Evolutionary conservation across 2,888 invertebrate genomes (phyloP).

Genomic region (Arrhopalites spinosus): DNA sequence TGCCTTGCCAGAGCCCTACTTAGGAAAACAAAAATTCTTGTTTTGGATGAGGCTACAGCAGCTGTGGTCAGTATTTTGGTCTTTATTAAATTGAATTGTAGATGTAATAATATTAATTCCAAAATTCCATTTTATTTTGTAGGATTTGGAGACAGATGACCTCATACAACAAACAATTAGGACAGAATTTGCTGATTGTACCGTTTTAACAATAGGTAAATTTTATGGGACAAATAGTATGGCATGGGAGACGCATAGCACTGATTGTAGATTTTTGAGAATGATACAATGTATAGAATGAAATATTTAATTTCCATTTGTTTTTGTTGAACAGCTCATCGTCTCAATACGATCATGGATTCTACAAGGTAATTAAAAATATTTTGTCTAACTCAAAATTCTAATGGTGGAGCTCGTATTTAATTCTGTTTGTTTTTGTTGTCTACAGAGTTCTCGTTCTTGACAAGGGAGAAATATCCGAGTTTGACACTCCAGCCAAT

Average conservation of each 20-base stretch:
- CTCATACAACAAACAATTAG: constrained; percentile 80
- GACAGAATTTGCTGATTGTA: constrained; percentile 82
- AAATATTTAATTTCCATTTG: too few relatives aligned
- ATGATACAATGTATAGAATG: too few relatives aligned
- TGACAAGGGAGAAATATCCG: constrained; percentile 60
- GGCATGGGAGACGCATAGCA: background rate
- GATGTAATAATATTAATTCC: too few relatives aligned
- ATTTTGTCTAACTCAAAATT: background rate
- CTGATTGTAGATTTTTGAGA: too few relatives aligned
- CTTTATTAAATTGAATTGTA: background rate
- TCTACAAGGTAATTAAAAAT: constrained; percentile 67
- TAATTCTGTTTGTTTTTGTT: background rate
- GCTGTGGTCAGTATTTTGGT: constrained; percentile 66
- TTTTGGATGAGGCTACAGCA: constrained; percentile 70
- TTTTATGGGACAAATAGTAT: too few relatives aligned
- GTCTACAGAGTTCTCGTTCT: constrained; percentile 59
- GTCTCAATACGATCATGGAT: constrained; percentile 90
- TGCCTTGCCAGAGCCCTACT: constrained; percentile 53
- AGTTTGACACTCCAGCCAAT: constrained; percentile 60
- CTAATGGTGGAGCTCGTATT: background rate
- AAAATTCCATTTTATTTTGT: background rate
- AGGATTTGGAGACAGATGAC: constrained; percentile 85
- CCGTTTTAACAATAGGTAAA: constrained; percentile 77
- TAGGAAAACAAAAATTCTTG: constrained; percentile 50
- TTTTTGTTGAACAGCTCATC: constrained; percentile 72